Evolutionary conservation across 2,888 invertebrate genomes (phyloP), one percentile per base, ranked within the genome.

Genomic region (Dryocosmus kuriphilus): DNA sequence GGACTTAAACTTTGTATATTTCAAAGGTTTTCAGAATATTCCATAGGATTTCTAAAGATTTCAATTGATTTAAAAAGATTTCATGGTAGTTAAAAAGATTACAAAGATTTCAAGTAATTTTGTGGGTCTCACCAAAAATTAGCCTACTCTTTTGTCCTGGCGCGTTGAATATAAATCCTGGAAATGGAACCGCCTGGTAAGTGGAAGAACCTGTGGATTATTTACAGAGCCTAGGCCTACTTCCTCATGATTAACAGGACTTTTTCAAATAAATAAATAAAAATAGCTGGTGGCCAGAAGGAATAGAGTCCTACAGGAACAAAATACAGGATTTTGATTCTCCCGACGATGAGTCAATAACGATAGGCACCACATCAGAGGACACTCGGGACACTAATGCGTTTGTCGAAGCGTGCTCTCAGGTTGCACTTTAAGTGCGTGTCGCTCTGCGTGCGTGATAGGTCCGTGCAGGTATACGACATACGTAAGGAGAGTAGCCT

Each of bases 381-480:
- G n/a, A n/a, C n/a, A n/a, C n/a, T n/a, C n/a, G n/a, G 74, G 24
- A 79, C 73, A 76, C 73, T 79, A 80, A 79, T 77, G 76, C 75
- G 79, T 75, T 78, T 78, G 73, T 41, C 75, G 61, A 80, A 75
- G 79, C 71, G 75, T 77, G 61, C 78, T 62, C 61, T 76, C 57
- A 74, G 71, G 73, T 78, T 79, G 75, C 77, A 75, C 79, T 65
- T 75, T 55, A 62, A 74, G 79, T 79, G 77, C 74, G 67, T 62
- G 77, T 71, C 77, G 61, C 30, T 38, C 62, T 74, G 74, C 73
- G 30, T 71, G 74, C 61, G 61, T 41, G 61, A 61, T 60, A 71
- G 74, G 55, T 73, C 27, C 71, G 24, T 63, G 61, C 46, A 57
- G 79, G 24, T 74, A 74, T 61, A 61, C 38, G 79, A 19, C 60